Percentiles rank a stretch among this genome's conserved stretches.
Conservation (phyloP, 2,797 vertebrate species). For the Urocyon cinereoargenteus region DNA sequence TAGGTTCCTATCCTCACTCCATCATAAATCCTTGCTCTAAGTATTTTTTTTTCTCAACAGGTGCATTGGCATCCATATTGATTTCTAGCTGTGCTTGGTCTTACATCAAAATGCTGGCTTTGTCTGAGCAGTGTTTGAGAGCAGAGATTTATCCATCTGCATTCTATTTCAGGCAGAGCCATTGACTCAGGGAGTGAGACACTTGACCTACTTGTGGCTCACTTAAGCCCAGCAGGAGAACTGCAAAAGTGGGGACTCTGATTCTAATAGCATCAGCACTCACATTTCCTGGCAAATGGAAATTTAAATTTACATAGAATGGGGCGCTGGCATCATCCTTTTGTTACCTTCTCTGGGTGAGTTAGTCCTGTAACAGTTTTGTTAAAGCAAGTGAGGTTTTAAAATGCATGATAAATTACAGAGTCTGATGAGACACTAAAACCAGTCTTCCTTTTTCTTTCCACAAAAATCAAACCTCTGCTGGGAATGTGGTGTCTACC, state of each 20-base stretch:
- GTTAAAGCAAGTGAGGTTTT: background rate
- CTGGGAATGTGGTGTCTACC: background rate
- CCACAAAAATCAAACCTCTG: background rate
- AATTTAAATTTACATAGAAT: slow-evolving; percentile 13
- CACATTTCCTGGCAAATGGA: slow-evolving; percentile 45
- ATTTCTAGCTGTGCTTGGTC: slow-evolving; percentile 27
- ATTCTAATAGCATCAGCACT: background rate
- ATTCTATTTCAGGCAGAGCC: slow-evolving; percentile 56
- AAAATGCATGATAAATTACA: background rate
- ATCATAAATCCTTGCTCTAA: background rate
- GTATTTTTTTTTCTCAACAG: slow-evolving; percentile 7
- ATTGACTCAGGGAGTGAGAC: slow-evolving; percentile 59
- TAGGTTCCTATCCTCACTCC: background rate
- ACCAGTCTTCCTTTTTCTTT: background rate
- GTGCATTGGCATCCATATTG: background rate
- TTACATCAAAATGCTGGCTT: slow-evolving; percentile 41
- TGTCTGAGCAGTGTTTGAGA: slow-evolving; percentile 6
- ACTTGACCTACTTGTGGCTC: slow-evolving; percentile 72
- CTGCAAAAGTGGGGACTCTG: background rate
- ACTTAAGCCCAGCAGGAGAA: slow-evolving; percentile 48
- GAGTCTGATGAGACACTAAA: background rate
- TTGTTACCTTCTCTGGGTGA: background rate
- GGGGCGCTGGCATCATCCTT: background rate
- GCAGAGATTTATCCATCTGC: slow-evolving; percentile 55
- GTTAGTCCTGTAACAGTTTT: background rate